A percentile compares a stretch with the other conserved stretches of the same genome.
Evolutionary conservation across 2,113 vertebrate species (phyloP).

Genomic region (Microtus pennsylvanicus): DNA sequence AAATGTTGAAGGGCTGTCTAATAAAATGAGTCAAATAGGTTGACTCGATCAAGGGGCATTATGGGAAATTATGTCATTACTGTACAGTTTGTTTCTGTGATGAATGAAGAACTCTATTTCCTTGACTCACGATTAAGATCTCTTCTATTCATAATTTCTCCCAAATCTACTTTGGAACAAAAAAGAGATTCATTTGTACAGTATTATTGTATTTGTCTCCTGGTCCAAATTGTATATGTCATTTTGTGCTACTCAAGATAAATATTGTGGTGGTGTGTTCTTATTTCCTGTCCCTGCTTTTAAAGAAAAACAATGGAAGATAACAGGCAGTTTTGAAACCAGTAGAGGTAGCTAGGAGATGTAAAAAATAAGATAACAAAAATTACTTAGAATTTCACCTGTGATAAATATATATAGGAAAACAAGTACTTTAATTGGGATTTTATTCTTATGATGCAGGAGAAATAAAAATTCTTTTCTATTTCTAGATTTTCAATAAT

Average conservation of each 20-base stretch:
- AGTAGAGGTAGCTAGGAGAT: conserved; percentile 19
- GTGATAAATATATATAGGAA: conserved; percentile 24
- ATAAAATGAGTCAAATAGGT: conserved; percentile 77
- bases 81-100: conserved; percentile 75
- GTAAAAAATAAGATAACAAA: conserved; percentile 55
- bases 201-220: conserved; percentile 80
- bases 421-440: not conserved
- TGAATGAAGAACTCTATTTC: conserved; percentile 74
- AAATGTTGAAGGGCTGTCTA: conserved; percentile 59
- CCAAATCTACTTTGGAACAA: conserved; percentile 78
- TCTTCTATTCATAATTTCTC: conserved; percentile 76
- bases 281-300: conserved; percentile 56
- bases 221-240: conserved; percentile 74
- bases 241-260: conserved; percentile 77
- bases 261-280: conserved; percentile 75
- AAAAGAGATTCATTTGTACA: conserved; percentile 80
- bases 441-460: conserved; percentile 29
- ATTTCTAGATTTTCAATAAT: conserved; percentile 18
- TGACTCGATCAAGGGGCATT: conserved; percentile 76
- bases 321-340: conserved; percentile 40
- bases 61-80: conserved; percentile 77
- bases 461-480: conserved; percentile 18
- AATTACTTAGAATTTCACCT: conserved; percentile 38
- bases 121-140: conserved; percentile 67
- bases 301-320: conserved; percentile 57